These are phyloP conservation scores for Sanderia malayensis DNA, from an alignment of 30 jellyfish, hydroid and myxozoan genomes.

Conservation along the genomic window DNA sequence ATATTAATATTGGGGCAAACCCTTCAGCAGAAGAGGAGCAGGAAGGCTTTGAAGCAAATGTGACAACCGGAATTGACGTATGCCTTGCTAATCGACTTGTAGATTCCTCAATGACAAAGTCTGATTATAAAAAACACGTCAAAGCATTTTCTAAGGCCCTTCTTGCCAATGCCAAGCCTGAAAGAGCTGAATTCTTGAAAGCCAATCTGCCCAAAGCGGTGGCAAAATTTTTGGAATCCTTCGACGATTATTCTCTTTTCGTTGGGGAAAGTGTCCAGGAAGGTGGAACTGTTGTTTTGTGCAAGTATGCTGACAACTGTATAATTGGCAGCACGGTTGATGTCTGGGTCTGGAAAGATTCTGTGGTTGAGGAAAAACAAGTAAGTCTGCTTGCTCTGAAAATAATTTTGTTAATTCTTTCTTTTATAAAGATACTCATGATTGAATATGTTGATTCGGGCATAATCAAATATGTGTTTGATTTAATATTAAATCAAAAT, in stretches of 20 bases:
- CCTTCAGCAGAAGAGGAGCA: constrained; percentile 58
- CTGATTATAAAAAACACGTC: constrained; percentile 34
- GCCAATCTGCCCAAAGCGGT: constrained; percentile 14
- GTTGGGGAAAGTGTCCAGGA: constrained; percentile 40
- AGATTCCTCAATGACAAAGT: constrained; percentile 7
- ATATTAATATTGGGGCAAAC: constrained; percentile 47
- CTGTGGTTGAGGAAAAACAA: constrained; percentile 38
- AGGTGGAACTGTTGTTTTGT: constrained; percentile 24
- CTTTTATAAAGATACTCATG: too few relatives aligned
- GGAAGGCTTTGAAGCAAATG: constrained; percentile 15
- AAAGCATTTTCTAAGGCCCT: constrained; percentile 16
- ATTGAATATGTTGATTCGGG: too few relatives aligned
- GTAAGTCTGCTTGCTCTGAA: constrained; percentile 35
- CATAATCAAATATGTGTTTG: too few relatives aligned
- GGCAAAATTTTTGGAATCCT: constrained; percentile 10
- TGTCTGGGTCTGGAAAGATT: constrained; percentile 47
- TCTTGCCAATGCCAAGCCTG: constrained; percentile 6
- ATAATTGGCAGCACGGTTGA: constrained; percentile 31
- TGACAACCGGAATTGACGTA: constrained; percentile 38
- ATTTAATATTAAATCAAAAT: too few relatives aligned
- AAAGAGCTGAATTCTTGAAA: constrained; percentile 41
- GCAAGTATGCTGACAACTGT: constrained; percentile 24
- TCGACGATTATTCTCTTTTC: constrained; percentile 6
- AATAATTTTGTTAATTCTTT: too few relatives aligned
- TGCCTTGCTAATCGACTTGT: constrained; percentile 28